phyloP scores from a whole-genome alignment of 23 tunicate genomes.

The Trididemnum clinides region DNA sequence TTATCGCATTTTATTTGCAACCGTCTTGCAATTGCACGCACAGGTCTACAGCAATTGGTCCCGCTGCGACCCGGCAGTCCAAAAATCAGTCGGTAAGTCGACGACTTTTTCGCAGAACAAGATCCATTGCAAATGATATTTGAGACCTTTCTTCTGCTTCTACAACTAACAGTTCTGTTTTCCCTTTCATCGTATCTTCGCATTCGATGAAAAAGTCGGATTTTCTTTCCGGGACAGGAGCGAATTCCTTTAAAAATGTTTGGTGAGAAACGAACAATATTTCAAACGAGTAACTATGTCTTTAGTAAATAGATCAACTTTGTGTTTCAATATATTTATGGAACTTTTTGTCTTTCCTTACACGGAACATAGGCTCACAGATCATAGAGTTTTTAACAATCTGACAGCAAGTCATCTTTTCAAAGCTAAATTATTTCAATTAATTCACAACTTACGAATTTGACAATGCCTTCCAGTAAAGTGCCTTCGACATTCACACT shows the following conservation, averaged over 20 bases:
- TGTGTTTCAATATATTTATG: no score
- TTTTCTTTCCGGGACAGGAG: conserved; percentile 16
- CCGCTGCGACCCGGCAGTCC: neutral
- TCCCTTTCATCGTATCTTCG: neutral
- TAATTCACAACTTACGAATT: conserved; percentile 66
- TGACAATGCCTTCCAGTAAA: conserved; percentile 58
- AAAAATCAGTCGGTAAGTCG: neutral
- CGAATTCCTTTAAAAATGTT: conserved; percentile 41
- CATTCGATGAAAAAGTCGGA: conserved; percentile 15
- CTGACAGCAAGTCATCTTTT: no score
- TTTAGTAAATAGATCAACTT: no score
- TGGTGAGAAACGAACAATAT: no score
- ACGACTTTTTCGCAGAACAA: neutral
- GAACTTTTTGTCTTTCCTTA: no score
- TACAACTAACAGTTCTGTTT: neutral
- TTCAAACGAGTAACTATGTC: no score
- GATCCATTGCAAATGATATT: neutral
- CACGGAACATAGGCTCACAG: no score
- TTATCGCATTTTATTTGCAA: conserved; percentile 58
- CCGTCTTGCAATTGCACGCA: conserved; percentile 36
- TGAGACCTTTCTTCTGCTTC: neutral
- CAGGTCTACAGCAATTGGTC: conserved; percentile 58
- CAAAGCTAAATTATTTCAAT: no score
- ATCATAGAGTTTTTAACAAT: no score
- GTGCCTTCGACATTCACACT: conserved; percentile 58